These are phyloP conservation scores for Ctenochaetus hawaiiensis DNA, from an alignment of 2,797 vertebrate species.

Conservation along the genomic window DNA sequence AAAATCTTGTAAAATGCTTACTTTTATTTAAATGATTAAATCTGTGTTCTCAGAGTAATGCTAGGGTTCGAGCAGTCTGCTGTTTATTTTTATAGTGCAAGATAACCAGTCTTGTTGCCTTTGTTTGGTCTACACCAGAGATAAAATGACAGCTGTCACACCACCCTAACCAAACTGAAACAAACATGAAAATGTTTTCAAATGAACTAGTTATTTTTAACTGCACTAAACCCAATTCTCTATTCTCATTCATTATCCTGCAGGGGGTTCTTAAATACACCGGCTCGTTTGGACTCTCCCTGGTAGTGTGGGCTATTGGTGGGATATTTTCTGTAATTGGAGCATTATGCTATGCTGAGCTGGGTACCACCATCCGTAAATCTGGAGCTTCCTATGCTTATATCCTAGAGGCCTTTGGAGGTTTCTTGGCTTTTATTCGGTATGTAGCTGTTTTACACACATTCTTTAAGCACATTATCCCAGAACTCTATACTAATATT, in stretches of 20 bases:
- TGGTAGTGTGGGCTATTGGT: slow-evolving; percentile 86
- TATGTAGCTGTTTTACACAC: slow-evolving; percentile 23
- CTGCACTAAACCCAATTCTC: neutral
- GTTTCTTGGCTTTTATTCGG: slow-evolving; percentile 88
- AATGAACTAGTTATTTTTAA: neutral
- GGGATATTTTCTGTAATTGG: slow-evolving; percentile 88
- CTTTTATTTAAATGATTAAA: neutral
- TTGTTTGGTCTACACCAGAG: neutral
- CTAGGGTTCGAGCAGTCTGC: neutral
- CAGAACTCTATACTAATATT: neutral
- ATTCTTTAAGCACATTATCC: neutral
- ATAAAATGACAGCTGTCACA: neutral
- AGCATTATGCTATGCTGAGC: slow-evolving; percentile 87
- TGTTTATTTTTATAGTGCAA: neutral
- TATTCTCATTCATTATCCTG: slow-evolving; percentile 23
- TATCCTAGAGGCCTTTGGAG: slow-evolving; percentile 87
- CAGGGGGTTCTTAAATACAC: slow-evolving; percentile 86
- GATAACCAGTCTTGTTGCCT: neutral
- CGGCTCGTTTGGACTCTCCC: slow-evolving; percentile 85
- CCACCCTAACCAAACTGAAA: neutral
- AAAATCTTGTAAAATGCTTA: neutral
- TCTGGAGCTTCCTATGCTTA: slow-evolving; percentile 89
- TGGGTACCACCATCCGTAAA: slow-evolving; percentile 88
- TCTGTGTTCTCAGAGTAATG: neutral
- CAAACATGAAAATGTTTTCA: neutral